phyloP scores from a whole-genome alignment of 37 sponge, comb jelly and placozoan species.

The Oscarella lobularis region DNA sequence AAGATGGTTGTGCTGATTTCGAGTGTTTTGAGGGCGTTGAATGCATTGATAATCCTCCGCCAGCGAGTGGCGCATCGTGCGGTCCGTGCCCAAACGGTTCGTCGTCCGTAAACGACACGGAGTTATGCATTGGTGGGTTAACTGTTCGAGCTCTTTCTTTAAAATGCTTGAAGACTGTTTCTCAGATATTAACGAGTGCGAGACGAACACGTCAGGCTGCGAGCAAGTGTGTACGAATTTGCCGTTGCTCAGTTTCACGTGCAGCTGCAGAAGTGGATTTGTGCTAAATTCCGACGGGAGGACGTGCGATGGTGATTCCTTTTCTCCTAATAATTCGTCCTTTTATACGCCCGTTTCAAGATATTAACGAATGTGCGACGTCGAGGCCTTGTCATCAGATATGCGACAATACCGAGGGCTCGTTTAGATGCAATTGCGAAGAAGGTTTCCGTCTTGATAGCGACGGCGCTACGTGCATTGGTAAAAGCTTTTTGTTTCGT shows the following conservation, averaged over 20 bases:
- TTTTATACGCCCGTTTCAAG: background rate
- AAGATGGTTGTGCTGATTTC: slow-evolving; percentile 34
- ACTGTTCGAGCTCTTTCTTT: no score
- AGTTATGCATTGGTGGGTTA: slow-evolving; percentile 33
- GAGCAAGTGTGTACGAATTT: slow-evolving; percentile 37
- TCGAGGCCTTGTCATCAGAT: slow-evolving; percentile 3
- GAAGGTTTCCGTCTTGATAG: slow-evolving; percentile 7
- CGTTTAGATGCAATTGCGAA: slow-evolving; percentile 22
- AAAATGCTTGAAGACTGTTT: background rate
- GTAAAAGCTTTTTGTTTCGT: background rate
- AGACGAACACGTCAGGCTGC: slow-evolving; percentile 13
- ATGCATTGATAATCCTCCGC: slow-evolving; percentile 38
- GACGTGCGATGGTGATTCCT: slow-evolving; percentile 26
- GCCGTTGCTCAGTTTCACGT: slow-evolving; percentile 17
- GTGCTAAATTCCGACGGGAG: slow-evolving; percentile 12
- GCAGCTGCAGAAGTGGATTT: slow-evolving; percentile 24
- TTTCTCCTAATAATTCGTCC: background rate
- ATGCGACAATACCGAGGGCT: slow-evolving; percentile 12
- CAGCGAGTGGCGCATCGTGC: slow-evolving; percentile 31
- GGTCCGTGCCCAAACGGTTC: slow-evolving; percentile 38
- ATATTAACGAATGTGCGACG: slow-evolving; percentile 9
- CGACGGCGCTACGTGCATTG: background rate
- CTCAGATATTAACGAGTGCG: slow-evolving; percentile 25
- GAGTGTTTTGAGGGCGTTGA: slow-evolving; percentile 35
- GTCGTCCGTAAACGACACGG: slow-evolving; percentile 26